phyloP scores from a whole-genome alignment of 2,797 vertebrate genomes.

The Sarcoramphus papa region DNA sequence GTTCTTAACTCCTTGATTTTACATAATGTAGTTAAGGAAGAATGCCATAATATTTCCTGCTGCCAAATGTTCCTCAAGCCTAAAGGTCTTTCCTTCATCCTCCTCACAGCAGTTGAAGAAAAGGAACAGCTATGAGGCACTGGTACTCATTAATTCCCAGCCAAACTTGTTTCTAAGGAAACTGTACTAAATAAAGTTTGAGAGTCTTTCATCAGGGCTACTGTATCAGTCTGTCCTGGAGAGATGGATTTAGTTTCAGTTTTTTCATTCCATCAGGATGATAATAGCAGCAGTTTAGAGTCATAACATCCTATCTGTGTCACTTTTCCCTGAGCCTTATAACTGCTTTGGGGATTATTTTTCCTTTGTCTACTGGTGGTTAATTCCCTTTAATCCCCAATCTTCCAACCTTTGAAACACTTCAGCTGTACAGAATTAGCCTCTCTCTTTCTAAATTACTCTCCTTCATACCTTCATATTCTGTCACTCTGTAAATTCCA shows the following conservation, averaged over 20 bases:
- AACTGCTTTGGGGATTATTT: slow-evolving; percentile 32
- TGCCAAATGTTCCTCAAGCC: not conserved
- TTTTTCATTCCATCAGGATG: not conserved
- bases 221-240: not conserved
- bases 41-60: not conserved
- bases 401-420: not conserved
- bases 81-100: not conserved
- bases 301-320: not conserved
- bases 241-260: not conserved
- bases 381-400: slow-evolving; percentile 26
- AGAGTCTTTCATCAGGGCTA: not conserved
- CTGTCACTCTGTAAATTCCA: not conserved
- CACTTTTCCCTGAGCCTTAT: not conserved
- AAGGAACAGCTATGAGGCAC: not conserved
- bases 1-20: not conserved
- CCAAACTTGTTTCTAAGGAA: not conserved
- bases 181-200: not conserved
- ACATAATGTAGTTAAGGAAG: not conserved
- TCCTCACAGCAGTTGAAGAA: not conserved
- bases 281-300: not conserved
- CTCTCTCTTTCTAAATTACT: not conserved
- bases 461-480: not conserved
- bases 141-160: not conserved
- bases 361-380: not conserved
- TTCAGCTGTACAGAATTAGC: not conserved